phyloP scores from a whole-genome alignment of 2,888 invertebrate genomes.

The Gnatocerus cornutus region DNA sequence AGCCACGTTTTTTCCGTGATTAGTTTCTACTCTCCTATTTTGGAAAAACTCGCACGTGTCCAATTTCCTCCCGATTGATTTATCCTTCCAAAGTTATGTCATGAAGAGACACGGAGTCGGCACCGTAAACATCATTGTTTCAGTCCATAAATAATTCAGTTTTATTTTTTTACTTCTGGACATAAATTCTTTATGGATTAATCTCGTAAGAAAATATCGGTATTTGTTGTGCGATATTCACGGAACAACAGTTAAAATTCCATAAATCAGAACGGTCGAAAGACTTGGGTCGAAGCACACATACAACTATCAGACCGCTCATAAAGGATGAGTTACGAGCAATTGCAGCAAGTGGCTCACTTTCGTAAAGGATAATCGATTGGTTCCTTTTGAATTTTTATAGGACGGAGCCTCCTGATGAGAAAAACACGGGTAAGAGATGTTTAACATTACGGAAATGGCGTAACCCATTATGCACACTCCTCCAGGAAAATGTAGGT shows the following conservation, averaged over 20 bases:
- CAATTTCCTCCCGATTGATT: slow-evolving; percentile 35
- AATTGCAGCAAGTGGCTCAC: slow-evolving; percentile 53
- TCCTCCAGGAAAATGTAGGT: background rate
- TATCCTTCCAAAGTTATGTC: slow-evolving; percentile 18
- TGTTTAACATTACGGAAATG: slow-evolving; percentile 2
- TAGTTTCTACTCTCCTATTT: slow-evolving; percentile 20
- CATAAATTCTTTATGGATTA: slow-evolving; percentile 26
- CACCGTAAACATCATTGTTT: slow-evolving; percentile 36
- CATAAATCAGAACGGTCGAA: slow-evolving; percentile 53
- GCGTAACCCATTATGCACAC: slow-evolving; percentile 1
- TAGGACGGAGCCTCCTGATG: background rate
- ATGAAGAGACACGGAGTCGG: slow-evolving; percentile 14
- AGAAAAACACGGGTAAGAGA: background rate
- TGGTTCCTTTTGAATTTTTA: slow-evolving; percentile 30
- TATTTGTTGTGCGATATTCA: slow-evolving; percentile 9
- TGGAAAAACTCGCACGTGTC: slow-evolving; percentile 34
- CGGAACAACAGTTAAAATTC: slow-evolving; percentile 52
- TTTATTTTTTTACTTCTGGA: slow-evolving; percentile 22
- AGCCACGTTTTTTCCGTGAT: slow-evolving; percentile 21
- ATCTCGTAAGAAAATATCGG: slow-evolving; percentile 10
- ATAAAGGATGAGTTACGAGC: slow-evolving; percentile 58
- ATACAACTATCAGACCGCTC: slow-evolving; percentile 47
- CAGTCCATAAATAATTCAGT: slow-evolving; percentile 26
- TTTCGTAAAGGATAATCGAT: slow-evolving; percentile 31
- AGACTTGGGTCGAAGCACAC: slow-evolving; percentile 34